Percentiles rank a stretch among this genome's conserved stretches.
These are phyloP conservation scores for Plebejus anna DNA, from an alignment of 2,888 invertebrate species.

Conservation along the genomic window DNA sequence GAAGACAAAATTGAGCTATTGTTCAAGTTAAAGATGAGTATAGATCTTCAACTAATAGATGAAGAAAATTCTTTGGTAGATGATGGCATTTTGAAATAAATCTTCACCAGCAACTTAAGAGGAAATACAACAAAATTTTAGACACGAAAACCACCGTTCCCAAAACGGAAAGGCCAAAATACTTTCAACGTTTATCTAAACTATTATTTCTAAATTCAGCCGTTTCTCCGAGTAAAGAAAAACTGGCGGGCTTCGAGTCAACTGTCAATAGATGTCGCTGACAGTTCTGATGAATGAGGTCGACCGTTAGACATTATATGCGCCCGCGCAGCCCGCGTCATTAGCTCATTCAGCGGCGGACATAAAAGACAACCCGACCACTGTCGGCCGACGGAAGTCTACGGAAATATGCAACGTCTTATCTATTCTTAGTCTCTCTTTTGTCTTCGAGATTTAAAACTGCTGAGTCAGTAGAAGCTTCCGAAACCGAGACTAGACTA, in stretches of 20 bases:
- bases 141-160: background rate
- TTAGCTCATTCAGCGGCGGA: constrained; percentile 66
- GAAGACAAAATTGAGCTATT: background rate
- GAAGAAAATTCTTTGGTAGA: background rate
- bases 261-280: constrained; percentile 77
- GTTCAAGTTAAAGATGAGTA: background rate
- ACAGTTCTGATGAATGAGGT: constrained; percentile 74
- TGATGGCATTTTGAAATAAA: too few relatives aligned
- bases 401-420: constrained; percentile 51
- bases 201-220: constrained; percentile 20
- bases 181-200: constrained; percentile 14
- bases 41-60: background rate
- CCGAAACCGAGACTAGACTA: background rate
- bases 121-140: background rate
- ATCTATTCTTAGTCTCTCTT: constrained; percentile 41
- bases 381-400: constrained; percentile 67
- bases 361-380: constrained; percentile 70
- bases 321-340: constrained; percentile 49
- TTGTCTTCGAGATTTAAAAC: constrained; percentile 36
- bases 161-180: constrained; percentile 9
- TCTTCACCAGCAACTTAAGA: background rate
- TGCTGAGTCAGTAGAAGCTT: constrained; percentile 21
- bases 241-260: constrained; percentile 56
- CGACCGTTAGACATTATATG: constrained; percentile 60
- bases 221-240: constrained; percentile 30